These are phyloP conservation scores for Ardeotis arabs DNA, from an alignment of 2,113 vertebrate genomes.

Conservation along the genomic window DNA sequence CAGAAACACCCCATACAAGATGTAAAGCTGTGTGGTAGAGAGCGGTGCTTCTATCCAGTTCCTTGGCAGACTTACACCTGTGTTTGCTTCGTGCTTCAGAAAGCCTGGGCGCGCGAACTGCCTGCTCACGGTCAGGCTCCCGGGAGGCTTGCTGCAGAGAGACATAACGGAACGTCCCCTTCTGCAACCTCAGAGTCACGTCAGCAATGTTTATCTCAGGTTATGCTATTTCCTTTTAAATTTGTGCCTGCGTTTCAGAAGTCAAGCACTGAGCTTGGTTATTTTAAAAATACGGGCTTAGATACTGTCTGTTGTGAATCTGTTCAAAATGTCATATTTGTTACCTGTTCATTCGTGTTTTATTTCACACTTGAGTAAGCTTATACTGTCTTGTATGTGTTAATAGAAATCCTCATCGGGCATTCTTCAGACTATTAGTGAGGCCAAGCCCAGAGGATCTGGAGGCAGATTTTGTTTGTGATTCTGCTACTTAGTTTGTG, in stretches of 20 bases:
- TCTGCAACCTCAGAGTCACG: background rate
- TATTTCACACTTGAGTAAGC: background rate
- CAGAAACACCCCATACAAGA: fast-evolving
- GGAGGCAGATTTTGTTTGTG: background rate
- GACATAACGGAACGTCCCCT: background rate
- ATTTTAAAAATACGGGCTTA: background rate
- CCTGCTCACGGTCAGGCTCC: fast-evolving
- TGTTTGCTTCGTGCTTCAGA: background rate
- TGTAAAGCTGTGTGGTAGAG: background rate
- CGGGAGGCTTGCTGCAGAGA: background rate
- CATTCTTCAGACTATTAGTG: background rate
- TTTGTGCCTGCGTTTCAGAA: background rate
- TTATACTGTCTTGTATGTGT: background rate
- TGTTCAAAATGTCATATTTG: background rate
- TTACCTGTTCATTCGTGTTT: background rate
- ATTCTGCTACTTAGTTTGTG: background rate
- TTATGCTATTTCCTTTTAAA: background rate
- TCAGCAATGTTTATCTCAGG: background rate
- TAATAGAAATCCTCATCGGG: background rate
- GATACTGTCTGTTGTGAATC: background rate
- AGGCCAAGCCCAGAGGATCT: background rate
- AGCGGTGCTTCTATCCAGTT: background rate
- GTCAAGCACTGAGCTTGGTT: background rate
- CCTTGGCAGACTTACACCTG: background rate
- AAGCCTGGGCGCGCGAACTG: background rate